These are phyloP conservation scores for Rambutsinella grinnellia DNA, from an alignment of 2,888 invertebrate species.

Conservation along the genomic window DNA sequence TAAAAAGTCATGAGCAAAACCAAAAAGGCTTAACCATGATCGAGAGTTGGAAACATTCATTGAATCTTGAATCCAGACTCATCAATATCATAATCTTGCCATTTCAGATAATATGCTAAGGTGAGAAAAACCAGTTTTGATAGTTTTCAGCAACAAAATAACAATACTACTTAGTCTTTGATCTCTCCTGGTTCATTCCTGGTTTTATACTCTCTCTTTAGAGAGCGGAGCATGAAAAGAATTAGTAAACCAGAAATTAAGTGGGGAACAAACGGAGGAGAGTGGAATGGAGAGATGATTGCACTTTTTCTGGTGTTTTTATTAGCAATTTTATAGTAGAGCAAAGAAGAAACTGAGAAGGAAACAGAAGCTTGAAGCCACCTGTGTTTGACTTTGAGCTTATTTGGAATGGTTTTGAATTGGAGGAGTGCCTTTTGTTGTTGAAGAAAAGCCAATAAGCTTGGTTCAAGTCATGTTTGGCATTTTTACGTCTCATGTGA, in stretches of 20 bases:
- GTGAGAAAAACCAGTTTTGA: constrained; percentile 33
- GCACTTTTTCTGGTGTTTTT: constrained; percentile 4
- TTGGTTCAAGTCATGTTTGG: not conserved
- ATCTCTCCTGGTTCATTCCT: not conserved
- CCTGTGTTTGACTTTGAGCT: not conserved
- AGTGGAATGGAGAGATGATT: constrained; percentile 11
- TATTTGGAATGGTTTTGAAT: not conserved
- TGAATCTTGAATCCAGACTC: not conserved
- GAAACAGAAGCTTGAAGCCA: not conserved
- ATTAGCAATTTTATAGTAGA: not conserved
- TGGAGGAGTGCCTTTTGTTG: not conserved
- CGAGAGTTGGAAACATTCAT: not conserved
- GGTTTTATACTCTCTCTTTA: not conserved
- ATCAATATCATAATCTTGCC: not conserved
- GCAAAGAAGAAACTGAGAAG: not conserved
- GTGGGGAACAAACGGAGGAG: not conserved
- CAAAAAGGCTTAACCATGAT: not conserved
- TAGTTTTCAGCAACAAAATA: constrained; percentile 10
- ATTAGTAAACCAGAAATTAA: not conserved
- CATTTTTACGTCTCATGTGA: not conserved
- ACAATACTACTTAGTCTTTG: constrained; percentile 4
- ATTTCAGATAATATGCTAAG: not conserved
- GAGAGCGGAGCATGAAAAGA: not conserved
- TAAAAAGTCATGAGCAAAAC: no score
- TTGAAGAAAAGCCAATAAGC: not conserved